Conservation (phyloP, 2,113 vertebrate genomes). For the Cynoglossus semilaevis region DNA sequence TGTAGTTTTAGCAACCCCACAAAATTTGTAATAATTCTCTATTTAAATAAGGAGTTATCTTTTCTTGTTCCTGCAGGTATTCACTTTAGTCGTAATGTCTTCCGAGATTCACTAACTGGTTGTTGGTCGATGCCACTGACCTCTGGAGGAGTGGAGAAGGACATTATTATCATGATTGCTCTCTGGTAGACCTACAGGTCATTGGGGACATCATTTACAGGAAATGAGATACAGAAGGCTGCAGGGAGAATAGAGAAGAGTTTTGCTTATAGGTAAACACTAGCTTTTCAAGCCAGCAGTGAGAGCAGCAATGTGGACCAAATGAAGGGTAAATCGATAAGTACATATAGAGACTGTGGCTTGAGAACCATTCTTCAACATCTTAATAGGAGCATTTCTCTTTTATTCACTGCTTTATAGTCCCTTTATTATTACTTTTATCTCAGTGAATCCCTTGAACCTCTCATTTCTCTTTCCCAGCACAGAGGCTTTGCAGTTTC, state of each 20-base stretch:
- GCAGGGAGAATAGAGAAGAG: neutral
- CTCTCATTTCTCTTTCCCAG: neutral
- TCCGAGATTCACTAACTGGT: neutral
- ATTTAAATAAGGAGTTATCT: too few relatives aligned
- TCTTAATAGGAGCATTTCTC: conserved; percentile 32
- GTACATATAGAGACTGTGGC: conserved; percentile 51
- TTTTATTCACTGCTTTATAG: conserved; percentile 13
- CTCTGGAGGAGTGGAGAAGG: neutral
- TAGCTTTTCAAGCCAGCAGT: conserved; percentile 36
- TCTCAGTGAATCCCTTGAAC: conserved; percentile 21
- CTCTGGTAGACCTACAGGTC: conserved; percentile 1
- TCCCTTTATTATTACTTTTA: conserved; percentile 13
- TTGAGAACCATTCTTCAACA: conserved; percentile 60
- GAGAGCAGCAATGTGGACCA: conserved; percentile 50
- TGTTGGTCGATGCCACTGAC: neutral
- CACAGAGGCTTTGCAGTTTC: conserved; percentile 14
- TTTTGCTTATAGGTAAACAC: conserved; percentile 21
- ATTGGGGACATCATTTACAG: conserved; percentile 6
- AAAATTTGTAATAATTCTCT: too few relatives aligned
- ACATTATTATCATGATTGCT: conserved; percentile 3
- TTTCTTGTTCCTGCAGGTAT: too few relatives aligned
- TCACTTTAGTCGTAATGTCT: too few relatives aligned
- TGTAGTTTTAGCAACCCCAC: too few relatives aligned
- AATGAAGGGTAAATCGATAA: conserved; percentile 58
- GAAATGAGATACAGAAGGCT: conserved; percentile 1